phyloP scores from a whole-genome alignment of 1,140 invertebrate species.

The Drosophila nebulosa region DNA sequence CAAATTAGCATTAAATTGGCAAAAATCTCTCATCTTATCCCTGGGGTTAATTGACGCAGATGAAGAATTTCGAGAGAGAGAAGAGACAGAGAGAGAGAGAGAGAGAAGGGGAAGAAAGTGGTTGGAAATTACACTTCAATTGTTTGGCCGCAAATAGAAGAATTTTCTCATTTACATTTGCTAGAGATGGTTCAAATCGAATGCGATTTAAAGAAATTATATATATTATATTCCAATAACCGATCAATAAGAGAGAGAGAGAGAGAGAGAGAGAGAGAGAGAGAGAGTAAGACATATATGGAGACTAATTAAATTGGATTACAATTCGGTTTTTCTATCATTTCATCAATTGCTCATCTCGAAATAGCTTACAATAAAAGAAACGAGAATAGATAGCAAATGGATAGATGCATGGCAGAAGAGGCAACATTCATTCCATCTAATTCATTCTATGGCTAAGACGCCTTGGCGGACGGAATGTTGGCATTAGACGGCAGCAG shows the following conservation, averaged over 20 bases:
- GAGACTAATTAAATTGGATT: too few relatives aligned
- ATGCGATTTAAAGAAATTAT: too few relatives aligned
- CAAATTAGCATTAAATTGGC: conserved; percentile 32
- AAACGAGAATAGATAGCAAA: not conserved
- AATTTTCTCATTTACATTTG: not conserved
- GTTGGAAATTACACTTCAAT: conserved; percentile 59
- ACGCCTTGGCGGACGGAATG: not conserved
- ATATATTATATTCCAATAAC: too few relatives aligned
- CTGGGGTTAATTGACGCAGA: not conserved
- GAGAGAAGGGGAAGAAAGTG: not conserved
- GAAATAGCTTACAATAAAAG: not conserved
- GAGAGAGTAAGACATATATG: too few relatives aligned
- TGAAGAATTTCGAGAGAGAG: not conserved
- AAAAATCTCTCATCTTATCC: not conserved
- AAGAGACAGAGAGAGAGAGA: not conserved
- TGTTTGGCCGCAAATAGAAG: conserved; percentile 43
- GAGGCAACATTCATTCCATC: not conserved
- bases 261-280: too few relatives aligned
- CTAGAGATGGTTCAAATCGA: not conserved
- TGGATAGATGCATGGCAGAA: not conserved
- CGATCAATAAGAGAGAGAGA: too few relatives aligned
- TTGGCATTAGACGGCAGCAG: conserved; percentile 26
- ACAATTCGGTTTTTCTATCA: not conserved
- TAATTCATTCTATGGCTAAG: not conserved
- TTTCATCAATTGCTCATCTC: not conserved